These are phyloP conservation scores for Drosophila bocqueti DNA, from an alignment of 1,140 invertebrate genomes.

Conservation along the genomic window DNA sequence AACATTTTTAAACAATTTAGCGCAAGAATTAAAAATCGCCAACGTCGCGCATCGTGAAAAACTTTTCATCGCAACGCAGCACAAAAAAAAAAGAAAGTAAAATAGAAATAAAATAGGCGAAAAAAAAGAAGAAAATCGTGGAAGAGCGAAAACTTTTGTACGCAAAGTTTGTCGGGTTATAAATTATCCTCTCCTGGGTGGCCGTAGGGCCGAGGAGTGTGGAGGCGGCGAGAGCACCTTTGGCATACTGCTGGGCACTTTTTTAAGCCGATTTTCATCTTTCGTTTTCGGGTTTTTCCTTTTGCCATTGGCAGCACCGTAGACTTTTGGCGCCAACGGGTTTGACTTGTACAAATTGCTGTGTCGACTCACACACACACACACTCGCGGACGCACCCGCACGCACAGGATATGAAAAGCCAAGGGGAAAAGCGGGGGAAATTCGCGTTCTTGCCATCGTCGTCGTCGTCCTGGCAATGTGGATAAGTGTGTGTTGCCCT, in stretches of 20 bases:
- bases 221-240: constrained; percentile 60
- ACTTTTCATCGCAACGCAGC: constrained; percentile 58
- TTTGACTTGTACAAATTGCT: constrained; percentile 83
- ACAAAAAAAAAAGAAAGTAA: constrained; percentile 14
- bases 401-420: constrained; percentile 52
- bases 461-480: constrained; percentile 62
- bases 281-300: constrained; percentile 61
- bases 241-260: constrained; percentile 65
- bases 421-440: constrained; percentile 8
- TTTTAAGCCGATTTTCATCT: constrained; percentile 80
- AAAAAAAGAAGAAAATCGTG: constrained; percentile 17
- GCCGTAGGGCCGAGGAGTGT: too few relatives aligned
- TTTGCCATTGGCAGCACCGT: constrained; percentile 70
- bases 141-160: constrained; percentile 60
- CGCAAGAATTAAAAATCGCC: constrained; percentile 81
- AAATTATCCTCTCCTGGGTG: constrained; percentile 66
- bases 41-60: constrained; percentile 76
- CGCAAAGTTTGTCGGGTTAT: constrained; percentile 79
- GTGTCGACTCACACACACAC: constrained; percentile 62
- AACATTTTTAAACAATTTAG: constrained; percentile 84
- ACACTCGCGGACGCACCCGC: constrained; percentile 63
- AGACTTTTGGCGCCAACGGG: constrained; percentile 80
- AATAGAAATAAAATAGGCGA: constrained; percentile 1
- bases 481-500: constrained; percentile 29
- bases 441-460: constrained; percentile 57